A percentile compares a stretch with the other conserved stretches of the same genome.
Conservation (phyloP, 1,140 invertebrate genomes). For the Teleopsis dalmanni region DNA sequence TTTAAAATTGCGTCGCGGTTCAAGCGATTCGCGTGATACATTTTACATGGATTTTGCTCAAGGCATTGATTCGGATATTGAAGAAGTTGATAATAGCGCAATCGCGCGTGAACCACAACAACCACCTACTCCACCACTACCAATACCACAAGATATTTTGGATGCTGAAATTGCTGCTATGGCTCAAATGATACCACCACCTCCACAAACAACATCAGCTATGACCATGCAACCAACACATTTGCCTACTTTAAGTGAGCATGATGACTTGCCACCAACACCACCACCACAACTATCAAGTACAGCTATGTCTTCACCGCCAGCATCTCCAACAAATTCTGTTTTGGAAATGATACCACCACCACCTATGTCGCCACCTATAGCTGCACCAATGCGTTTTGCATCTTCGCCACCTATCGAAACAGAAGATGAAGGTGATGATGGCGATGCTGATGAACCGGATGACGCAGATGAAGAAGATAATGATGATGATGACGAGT, state of each 20-base stretch:
- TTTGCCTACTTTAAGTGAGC: constrained; percentile 33
- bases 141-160: constrained; percentile 7
- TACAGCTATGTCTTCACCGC: constrained; percentile 16
- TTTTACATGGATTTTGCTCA: constrained; percentile 83
- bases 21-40: constrained; percentile 75
- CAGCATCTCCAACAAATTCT: constrained; percentile 26
- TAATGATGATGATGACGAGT: constrained; percentile 32
- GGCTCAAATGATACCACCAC: constrained; percentile 23
- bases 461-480: constrained; percentile 30
- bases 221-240: constrained; percentile 18
- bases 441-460: constrained; percentile 27
- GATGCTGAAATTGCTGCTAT: constrained; percentile 23
- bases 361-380: constrained; percentile 28
- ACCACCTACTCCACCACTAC: constrained; percentile 15
- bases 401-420: constrained; percentile 12
- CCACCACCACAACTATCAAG: constrained; percentile 21
- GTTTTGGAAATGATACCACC: constrained; percentile 33
- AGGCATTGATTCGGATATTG: constrained; percentile 81
- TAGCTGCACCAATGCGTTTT: constrained; percentile 9
- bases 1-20: constrained; percentile 70
- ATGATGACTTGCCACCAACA: constrained; percentile 38
- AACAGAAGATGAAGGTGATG: constrained; percentile 29
- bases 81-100: constrained; percentile 64
- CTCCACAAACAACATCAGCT: constrained; percentile 21
- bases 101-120: constrained; percentile 4